Evolutionary conservation across 2,888 invertebrate species (phyloP).

Genomic region (Chaitophorus viminalis): DNA sequence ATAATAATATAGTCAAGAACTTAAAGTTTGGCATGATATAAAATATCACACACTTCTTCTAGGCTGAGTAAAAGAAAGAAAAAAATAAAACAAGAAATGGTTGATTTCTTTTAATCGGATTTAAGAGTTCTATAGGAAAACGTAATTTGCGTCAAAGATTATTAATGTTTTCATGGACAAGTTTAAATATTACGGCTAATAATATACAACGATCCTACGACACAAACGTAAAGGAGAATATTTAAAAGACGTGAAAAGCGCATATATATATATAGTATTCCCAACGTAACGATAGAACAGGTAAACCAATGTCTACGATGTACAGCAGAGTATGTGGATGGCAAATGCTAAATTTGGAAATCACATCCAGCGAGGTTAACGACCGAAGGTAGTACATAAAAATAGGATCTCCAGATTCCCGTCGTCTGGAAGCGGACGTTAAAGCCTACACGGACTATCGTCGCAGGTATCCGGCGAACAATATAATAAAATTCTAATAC

Average conservation of each 20-base stretch:
- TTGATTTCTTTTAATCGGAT: background rate
- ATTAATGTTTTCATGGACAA: background rate
- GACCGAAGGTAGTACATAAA: constrained; percentile 55
- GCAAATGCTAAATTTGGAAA: constrained; percentile 57
- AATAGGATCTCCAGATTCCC: constrained; percentile 53
- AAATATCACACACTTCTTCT: no score
- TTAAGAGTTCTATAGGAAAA: background rate
- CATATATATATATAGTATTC: background rate
- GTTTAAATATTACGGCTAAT: background rate
- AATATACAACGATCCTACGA: background rate
- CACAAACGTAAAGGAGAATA: background rate
- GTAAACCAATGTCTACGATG: background rate
- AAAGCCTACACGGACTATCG: constrained; percentile 9
- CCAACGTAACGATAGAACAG: background rate
- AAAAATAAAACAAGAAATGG: background rate
- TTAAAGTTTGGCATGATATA: no score
- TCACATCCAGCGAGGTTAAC: constrained; percentile 47
- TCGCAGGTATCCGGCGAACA: background rate
- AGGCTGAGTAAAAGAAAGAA: background rate
- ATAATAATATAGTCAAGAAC: no score
- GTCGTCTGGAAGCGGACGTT: constrained; percentile 29
- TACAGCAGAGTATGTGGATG: background rate
- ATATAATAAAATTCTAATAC: constrained; percentile 12
- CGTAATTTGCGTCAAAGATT: background rate
- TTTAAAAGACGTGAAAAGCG: background rate